Base-by-base conservation (phyloP, 2,888 invertebrate genomes). In the Sphinx pinastri region DNA sequence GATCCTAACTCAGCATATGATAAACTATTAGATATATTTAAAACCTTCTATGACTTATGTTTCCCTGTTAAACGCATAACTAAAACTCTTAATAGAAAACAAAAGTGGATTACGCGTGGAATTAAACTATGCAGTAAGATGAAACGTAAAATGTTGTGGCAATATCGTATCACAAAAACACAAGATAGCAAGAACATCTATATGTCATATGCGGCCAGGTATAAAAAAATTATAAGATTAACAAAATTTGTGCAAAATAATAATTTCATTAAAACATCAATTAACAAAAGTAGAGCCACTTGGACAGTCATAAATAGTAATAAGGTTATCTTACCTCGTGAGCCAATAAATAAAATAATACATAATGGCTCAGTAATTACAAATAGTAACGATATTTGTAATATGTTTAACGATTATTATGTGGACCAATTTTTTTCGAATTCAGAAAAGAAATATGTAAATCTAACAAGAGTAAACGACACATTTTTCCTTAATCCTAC, bases 81-180 rank as follows among this genome's bases (percentile, higher is more conserved):
- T 38, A 25, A 25, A 25, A 25, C 25, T 25, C 25, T 25, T 25
- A 25, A 25, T 2, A 25, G 25, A 25, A 25, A 68, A 54, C 54
- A 68, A 68, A 68, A 68, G 31, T 68, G 68, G 54, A 7, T 68
- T 19, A 52, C 54, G 1, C 54, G 55, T 31, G 68, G 68, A 0
- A 68, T 68, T 31, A 68, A 68, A 54, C n/a, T 45, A 31, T 68
- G 68, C 31, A 68, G 68, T 55, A 68, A 55, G 25, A 47, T 25
- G n/a, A 55, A 68, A 58, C 54, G 58, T 38, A 45, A 55, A 45
- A 14, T 52, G 55, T 47, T 38, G 54, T 57, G 55, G 45, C 14
- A 68, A 19, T n/a, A 45, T 59, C 58, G 45, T 59, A 58, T 12
- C 14, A 11, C 4, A 0, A 47, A 47, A 47, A 25, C 25, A 25